A percentile compares a stretch with the other conserved stretches of the same genome.
Conservation (phyloP, 2,888 invertebrate genomes). For the Tanytarsus gracilentus region DNA sequence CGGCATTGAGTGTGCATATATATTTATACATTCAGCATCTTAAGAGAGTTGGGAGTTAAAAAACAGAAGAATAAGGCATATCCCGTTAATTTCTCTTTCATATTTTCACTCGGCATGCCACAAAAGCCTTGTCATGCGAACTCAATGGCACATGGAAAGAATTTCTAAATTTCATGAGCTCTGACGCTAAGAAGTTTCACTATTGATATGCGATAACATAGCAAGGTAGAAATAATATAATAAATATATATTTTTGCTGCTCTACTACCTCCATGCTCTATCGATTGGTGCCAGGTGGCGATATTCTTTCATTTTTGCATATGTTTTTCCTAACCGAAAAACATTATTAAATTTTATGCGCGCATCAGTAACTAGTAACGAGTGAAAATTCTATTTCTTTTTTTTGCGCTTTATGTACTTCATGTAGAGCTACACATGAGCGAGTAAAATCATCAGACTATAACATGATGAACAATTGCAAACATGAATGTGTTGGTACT, state of each 20-base stretch:
- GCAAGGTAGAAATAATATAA: background rate
- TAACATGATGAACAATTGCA: constrained; percentile 9
- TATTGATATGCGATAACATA: background rate
- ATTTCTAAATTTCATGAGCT: background rate
- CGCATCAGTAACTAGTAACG: background rate
- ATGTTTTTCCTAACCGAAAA: background rate
- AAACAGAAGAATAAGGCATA: background rate
- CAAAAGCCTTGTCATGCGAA: background rate
- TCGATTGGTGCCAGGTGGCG: constrained; percentile 14
- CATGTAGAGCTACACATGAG: background rate
- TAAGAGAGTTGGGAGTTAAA: background rate
- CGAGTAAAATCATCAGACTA: constrained; percentile 12
- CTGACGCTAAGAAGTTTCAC: too few species aligned
- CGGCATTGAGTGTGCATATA: background rate
- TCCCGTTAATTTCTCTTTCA: constrained; percentile 16
- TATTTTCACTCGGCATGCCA: background rate
- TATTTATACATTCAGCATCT: background rate
- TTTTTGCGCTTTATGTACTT: background rate
- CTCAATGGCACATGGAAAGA: too few species aligned
- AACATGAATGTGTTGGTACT: constrained; percentile 1
- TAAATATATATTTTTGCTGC: background rate
- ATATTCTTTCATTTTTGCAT: background rate
- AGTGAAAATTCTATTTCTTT: background rate
- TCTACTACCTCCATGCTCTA: too few species aligned
- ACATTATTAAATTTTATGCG: background rate